These are phyloP conservation scores for Ichneumon xanthorius DNA, from an alignment of 2,888 invertebrate genomes.

Conservation along the genomic window DNA sequence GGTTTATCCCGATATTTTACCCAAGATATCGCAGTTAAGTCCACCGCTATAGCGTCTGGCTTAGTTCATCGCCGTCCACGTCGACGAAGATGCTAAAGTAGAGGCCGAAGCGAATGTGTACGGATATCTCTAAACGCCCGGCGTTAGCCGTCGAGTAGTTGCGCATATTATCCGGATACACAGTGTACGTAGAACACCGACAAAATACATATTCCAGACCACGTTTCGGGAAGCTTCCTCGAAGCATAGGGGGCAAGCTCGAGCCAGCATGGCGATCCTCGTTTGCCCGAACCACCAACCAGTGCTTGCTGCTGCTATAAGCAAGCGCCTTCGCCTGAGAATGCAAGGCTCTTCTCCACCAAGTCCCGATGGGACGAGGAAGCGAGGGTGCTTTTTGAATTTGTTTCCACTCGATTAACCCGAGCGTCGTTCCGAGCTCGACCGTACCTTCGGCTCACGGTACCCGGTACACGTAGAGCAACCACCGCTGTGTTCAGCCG, in stretches of 20 bases:
- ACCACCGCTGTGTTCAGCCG: constrained; percentile 21
- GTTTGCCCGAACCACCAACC: constrained; percentile 9
- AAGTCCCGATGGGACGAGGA: constrained; percentile 34
- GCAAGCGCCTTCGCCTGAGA: constrained; percentile 29
- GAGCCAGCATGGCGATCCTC: constrained; percentile 1
- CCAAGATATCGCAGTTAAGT: not conserved
- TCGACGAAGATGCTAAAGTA: not conserved
- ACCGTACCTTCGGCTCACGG: not conserved
- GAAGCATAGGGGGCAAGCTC: not conserved
- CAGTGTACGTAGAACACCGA: not conserved
- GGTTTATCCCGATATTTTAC: not conserved
- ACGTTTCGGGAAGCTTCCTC: constrained; percentile 17
- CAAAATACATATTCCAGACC: constrained; percentile 19
- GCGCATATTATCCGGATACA: constrained; percentile 15
- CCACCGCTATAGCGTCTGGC: not conserved
- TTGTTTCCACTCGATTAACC: constrained; percentile 81
- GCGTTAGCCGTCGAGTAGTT: not conserved
- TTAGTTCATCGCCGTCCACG: not conserved
- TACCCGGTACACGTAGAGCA: not conserved
- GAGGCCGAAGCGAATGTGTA: not conserved
- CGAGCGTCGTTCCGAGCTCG: constrained; percentile 56
- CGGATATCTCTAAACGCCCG: not conserved
- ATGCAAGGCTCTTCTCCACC: constrained; percentile 33
- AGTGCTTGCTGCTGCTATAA: constrained; percentile 1
- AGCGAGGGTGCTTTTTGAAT: constrained; percentile 76